phyloP scores from a whole-genome alignment of 2,888 invertebrate species.

The Athalia circularis region DNA sequence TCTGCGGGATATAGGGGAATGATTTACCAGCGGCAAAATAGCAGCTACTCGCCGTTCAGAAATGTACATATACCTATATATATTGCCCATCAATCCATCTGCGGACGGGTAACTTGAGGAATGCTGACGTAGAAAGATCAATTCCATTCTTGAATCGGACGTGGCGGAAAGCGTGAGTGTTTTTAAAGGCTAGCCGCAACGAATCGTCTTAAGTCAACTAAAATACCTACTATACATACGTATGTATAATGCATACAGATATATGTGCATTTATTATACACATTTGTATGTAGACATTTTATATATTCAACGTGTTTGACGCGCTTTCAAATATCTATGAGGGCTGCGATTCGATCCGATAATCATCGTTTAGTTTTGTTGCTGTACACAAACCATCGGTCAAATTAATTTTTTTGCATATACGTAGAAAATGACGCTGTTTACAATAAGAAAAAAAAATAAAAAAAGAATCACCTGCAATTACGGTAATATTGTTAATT shows the following conservation, averaged over 20 bases:
- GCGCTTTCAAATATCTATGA: constrained; percentile 1
- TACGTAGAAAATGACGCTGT: not conserved
- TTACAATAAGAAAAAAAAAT: not conserved
- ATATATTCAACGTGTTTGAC: constrained; percentile 5
- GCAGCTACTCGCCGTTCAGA: no score
- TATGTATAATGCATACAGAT: no score
- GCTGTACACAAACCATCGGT: not conserved
- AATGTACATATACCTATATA: not conserved
- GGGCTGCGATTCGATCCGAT: constrained; percentile 15
- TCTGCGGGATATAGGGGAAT: no score
- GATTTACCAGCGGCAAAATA: no score
- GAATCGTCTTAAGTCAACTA: constrained; percentile 1
- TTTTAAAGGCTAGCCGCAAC: constrained; percentile 22
- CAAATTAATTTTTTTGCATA: not conserved
- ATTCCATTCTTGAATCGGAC: constrained; percentile 17
- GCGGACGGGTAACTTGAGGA: not conserved
- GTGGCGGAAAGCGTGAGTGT: constrained; percentile 22
- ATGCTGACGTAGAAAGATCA: constrained; percentile 11
- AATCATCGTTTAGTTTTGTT: constrained; percentile 23
- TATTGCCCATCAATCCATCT: not conserved
- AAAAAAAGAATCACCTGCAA: no score
- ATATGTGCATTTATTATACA: no score
- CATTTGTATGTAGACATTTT: no score
- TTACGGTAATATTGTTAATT: no score
- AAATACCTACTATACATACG: not conserved